Base-by-base conservation (phyloP, 92 coral and sea anemone genomes). In the Siderastrea radians region DNA sequence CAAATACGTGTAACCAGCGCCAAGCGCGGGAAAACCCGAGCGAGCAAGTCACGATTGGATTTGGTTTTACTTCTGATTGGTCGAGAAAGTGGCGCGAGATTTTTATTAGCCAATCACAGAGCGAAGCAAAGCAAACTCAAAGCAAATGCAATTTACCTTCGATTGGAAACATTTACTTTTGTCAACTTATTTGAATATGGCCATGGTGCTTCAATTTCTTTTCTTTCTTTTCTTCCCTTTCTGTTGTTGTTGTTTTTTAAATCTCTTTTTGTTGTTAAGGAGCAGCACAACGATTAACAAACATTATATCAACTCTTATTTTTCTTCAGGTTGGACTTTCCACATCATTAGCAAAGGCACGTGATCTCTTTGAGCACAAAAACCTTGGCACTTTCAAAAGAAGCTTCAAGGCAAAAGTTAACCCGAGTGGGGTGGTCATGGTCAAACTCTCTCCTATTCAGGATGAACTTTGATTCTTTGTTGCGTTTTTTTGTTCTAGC, bases 341-440 rank as follows among this genome's bases (percentile, higher is more conserved):
- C 1, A 87, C 94, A 63, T 67, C 61, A 7, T 70, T 76, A 46
- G 99, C 99, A 3, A 82, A 83, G 19, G 98, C 94, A 51, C 89
- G 94, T 48, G 99, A 96, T 74, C 91, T 96, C 12, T 96, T 96
- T 84, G 98, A 92, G 44, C 94, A 91, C 63, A 93, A 93, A 69
- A 91, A 95, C 46, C 94, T 96, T 14, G 99, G 99, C 5, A 81
- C 81, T 38, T 95, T 87, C 78, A 65, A 60, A 50, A 74, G 73
- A 47, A 88, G 91, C 38, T 96, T 93, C 88, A 87, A 68, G 74
- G 97, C 98, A 73, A 86, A 93, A 71, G 99, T 96, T 11, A 96
- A 96, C 93, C 98, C 99, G 61, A 89, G 90, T 48, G 99, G 99
- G 91, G 99, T 96, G 80, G 90, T 95, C 47, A 95, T 96, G 99